Evolutionary conservation across 2,113 vertebrate genomes (phyloP), one percentile per base, ranked within the genome.

Genomic region (Elephantulus edwardii): DNA sequence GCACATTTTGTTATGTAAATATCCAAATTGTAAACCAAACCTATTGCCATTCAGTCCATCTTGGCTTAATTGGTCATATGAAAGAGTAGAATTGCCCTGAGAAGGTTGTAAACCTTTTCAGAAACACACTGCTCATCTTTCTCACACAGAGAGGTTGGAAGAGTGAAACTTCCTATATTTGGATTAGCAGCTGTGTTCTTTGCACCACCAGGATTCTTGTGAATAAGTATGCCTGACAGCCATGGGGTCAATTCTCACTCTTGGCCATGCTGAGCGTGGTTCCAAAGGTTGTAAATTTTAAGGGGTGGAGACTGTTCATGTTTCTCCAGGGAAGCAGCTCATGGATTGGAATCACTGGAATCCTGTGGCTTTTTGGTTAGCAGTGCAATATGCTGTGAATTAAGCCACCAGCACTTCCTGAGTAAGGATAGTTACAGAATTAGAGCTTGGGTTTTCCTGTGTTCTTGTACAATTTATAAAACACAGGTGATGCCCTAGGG

Each of bases 401-500:
- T n/a, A n/a, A n/a, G 8, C 48, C 48, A 50, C 48, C 48, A 50
- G 48, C 8, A 50, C 30, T 52, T 64, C 6, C 4, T 38, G 68
- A 80, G 85, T 42, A 62, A 88, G 48, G 52, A 52, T 16, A 19
- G 35, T 38, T 85, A 60, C 17, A 11, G 9, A 77, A 68, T 17
- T 80, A 13, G 17, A 46, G n/a, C 50, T 81, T 2, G 2, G 54
- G n/a, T 71, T 79, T 87, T 88, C 78, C 89, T 75, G 60, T 74
- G 72, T 87, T 90, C 75, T 85, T 76, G 19, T 77, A 46, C 42
- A 80, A 81, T 84, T 87, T 81, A 89, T 76, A 90, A 88, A 81
- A 91, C n/a, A 86, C 38, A 92, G 86, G 87, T 74, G 54, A 91
- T 50, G 17, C 76, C 80, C 30, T 66, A 46, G 79, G 38, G 71